These are phyloP conservation scores for Araneus ventricosus DNA, from an alignment of 1,140 invertebrate species.

Conservation along the genomic window DNA sequence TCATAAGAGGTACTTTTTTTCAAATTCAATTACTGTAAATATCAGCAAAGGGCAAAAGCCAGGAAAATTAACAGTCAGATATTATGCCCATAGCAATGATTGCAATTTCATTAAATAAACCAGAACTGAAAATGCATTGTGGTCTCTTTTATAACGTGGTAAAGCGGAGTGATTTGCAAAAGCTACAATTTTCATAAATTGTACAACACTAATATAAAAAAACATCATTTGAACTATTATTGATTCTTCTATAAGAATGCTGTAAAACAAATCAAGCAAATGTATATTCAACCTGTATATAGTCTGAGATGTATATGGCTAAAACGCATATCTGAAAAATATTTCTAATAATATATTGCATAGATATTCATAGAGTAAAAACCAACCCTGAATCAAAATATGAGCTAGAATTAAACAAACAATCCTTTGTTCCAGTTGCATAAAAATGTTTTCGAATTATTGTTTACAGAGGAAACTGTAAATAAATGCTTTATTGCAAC, in stretches of 20 bases:
- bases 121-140: slow-evolving; percentile 21
- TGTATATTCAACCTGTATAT: slow-evolving; percentile 1
- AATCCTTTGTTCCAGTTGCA: not conserved
- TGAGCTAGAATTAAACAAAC: not conserved
- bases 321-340: slow-evolving; percentile 15
- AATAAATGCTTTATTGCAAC: not conserved
- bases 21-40: slow-evolving; percentile 23
- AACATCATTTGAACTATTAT: not conserved
- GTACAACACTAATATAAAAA: slow-evolving; percentile 7
- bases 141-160: slow-evolving; percentile 12
- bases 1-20: slow-evolving; percentile 55
- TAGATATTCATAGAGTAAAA: slow-evolving; percentile 1
- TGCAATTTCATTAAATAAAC: not conserved
- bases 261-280: not conserved
- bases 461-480: no score
- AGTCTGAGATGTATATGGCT: not conserved
- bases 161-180: not conserved
- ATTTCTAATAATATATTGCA: slow-evolving; percentile 13
- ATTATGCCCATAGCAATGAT: not conserved
- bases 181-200: slow-evolving; percentile 7
- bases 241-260: not conserved
- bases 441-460: not conserved
- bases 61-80: slow-evolving; percentile 53
- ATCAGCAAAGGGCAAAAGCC: slow-evolving; percentile 49
- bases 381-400: not conserved